Base-by-base conservation (phyloP, 2,113 vertebrate genomes). In the Saccopteryx bilineata region DNA sequence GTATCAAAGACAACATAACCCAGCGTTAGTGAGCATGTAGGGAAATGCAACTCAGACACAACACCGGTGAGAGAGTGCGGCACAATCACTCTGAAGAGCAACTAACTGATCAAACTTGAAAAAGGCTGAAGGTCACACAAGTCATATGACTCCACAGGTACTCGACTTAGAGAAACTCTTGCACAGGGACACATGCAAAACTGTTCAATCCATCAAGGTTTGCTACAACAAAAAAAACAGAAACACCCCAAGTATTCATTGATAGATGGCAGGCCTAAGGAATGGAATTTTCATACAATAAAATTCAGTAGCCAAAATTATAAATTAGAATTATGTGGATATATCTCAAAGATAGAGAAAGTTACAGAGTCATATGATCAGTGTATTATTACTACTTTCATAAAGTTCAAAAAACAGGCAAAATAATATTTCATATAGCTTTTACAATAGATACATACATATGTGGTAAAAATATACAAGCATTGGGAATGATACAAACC, bases 331-430 rank as follows among this genome's bases (percentile, higher is more conserved):
- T 56, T 72, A 63, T n/a, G 68, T 1, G 10, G 19, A 21, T 82
- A 89, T 92, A 69, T 84, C 58, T 80, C 94, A 71, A 91, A 95
- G n/a, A 23, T 84, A 66, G 86, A 76, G 68, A 28, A 91, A 76
- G 33, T 60, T 63, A 63, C 28, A 81, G 54, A 75, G 80, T 75
- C 9, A 69, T n/a, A 81, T 1, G 2, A 52, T 79, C 23, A 17
- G 18, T 15, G 31, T 89, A 74, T 63, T 89, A 74, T 63, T 80
- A 17, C 28, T 54, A 33, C 26, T 91, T 84, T 54, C 63, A 79
- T 68, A 33, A 68, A 84, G 12, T 78, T 87, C 31, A 65, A 58
- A 94, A 91, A 94, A 52, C 11, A 72, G n/a, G 9, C 21, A 84
- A 68, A 95, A 91, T 39, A 76, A 21, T 12, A 39, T 61, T 50